These are phyloP conservation scores for Adoxophyes honmai DNA, from an alignment of 1,140 invertebrate genomes.

Conservation along the genomic window DNA sequence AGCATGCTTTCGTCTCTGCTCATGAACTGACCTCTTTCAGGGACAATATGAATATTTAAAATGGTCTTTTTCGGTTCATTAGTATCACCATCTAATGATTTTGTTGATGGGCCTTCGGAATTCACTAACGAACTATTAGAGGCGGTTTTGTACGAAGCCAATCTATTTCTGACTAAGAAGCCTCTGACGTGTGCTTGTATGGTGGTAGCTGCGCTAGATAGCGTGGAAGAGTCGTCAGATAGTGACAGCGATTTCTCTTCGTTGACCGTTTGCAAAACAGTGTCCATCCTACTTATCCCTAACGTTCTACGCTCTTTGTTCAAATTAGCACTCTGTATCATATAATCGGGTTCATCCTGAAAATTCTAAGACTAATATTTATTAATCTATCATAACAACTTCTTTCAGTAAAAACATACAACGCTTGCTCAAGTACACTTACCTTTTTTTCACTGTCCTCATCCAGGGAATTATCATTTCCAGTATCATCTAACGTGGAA, in stretches of 20 bases:
- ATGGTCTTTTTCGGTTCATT: slow-evolving; percentile 55
- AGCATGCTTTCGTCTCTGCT: slow-evolving; percentile 64
- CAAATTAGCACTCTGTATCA: slow-evolving; percentile 23
- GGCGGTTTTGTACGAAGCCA: slow-evolving; percentile 49
- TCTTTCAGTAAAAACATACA: neutral
- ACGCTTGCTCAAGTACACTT: slow-evolving; percentile 4
- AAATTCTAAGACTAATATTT: slow-evolving; percentile 20
- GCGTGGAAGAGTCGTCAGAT: slow-evolving; percentile 65
- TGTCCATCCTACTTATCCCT: slow-evolving; percentile 63
- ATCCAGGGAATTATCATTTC: slow-evolving; percentile 46
- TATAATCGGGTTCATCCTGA: slow-evolving; percentile 37
- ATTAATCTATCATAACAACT: neutral
- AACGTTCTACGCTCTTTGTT: slow-evolving; percentile 49
- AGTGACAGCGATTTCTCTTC: slow-evolving; percentile 70
- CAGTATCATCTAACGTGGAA: slow-evolving; percentile 55
- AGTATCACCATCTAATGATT: slow-evolving; percentile 43
- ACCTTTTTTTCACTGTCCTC: slow-evolving; percentile 46
- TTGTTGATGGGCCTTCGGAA: slow-evolving; percentile 41
- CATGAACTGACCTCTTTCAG: slow-evolving; percentile 50
- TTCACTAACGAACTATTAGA: slow-evolving; percentile 50
- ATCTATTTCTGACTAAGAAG: slow-evolving; percentile 60
- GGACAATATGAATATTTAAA: slow-evolving; percentile 66
- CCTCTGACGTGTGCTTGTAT: slow-evolving; percentile 68
- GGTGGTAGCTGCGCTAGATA: slow-evolving; percentile 66
- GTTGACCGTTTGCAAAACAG: slow-evolving; percentile 68